These are phyloP conservation scores for Calameuta pallipes DNA, from an alignment of 2,888 invertebrate genomes.

Conservation along the genomic window DNA sequence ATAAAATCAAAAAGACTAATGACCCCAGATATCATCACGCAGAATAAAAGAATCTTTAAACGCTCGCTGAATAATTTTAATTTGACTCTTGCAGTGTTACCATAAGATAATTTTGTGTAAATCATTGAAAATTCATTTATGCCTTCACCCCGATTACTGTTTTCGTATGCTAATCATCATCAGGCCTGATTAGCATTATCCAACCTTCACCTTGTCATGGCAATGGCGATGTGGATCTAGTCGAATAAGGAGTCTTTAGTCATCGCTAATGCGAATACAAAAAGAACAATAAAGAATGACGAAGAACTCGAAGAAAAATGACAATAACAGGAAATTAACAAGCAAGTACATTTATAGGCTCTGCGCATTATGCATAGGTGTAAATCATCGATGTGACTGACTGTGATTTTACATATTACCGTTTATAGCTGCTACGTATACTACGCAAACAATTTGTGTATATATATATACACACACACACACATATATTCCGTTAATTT, in stretches of 20 bases:
- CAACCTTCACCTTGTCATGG: constrained; percentile 26
- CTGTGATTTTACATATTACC: neutral
- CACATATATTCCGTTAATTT: neutral
- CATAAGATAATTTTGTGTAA: neutral
- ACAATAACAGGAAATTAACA: neutral
- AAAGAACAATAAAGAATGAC: neutral
- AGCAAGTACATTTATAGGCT: neutral
- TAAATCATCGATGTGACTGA: neutral
- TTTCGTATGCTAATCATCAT: constrained; percentile 13
- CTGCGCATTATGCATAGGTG: neutral
- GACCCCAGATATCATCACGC: neutral
- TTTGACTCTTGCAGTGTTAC: neutral
- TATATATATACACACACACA: no score
- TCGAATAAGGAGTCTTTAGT: neutral
- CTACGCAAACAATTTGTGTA: neutral
- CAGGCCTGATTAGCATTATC: constrained; percentile 19
- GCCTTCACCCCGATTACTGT: constrained; percentile 1
- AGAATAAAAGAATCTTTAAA: neutral
- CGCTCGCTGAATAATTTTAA: neutral
- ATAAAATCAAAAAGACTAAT: neutral
- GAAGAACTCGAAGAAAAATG: neutral
- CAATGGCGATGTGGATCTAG: constrained; percentile 18
- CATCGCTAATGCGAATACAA: neutral
- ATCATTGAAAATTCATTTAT: neutral
- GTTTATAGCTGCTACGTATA: neutral